A percentile compares a stretch with the other conserved stretches of the same genome.
These are phyloP conservation scores for Chionoecetes opilio DNA, from an alignment of 1,140 invertebrate species.

Conservation along the genomic window DNA sequence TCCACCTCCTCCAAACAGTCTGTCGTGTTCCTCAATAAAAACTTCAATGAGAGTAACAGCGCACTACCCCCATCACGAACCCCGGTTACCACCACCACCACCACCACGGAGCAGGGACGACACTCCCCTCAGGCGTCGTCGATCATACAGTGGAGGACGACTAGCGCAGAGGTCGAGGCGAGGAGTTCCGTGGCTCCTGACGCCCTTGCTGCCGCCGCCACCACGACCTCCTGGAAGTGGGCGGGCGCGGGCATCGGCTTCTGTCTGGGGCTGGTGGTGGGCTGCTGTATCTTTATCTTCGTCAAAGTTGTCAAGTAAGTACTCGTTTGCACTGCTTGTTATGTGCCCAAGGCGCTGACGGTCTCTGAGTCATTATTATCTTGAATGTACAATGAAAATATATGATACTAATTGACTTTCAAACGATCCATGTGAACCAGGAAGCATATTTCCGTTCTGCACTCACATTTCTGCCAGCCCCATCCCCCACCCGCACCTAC, in stretches of 20 bases:
- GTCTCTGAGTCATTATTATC: no score
- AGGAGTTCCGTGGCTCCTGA: neutral
- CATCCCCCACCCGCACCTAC: no score
- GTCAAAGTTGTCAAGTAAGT: slow-evolving; percentile 71
- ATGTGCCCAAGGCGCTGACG: no score
- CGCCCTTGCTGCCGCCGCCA: neutral
- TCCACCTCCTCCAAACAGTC: slow-evolving; percentile 30
- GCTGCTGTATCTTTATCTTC: slow-evolving; percentile 54
- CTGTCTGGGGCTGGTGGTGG: slow-evolving; percentile 66
- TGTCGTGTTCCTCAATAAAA: slow-evolving; percentile 53
- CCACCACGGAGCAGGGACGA: neutral
- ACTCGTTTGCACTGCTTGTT: neutral
- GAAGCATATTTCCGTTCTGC: no score
- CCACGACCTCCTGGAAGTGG: slow-evolving; percentile 67
- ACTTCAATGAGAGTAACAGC: neutral
- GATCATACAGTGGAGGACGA: neutral
- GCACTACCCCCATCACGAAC: neutral
- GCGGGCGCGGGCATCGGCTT: slow-evolving; percentile 66
- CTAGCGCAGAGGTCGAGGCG: neutral
- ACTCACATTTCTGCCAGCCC: no score
- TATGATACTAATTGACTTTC: no score
- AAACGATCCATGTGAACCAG: no score
- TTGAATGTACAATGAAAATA: no score
- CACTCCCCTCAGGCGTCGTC: slow-evolving; percentile 40
- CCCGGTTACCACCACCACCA: neutral